phyloP scores from a whole-genome alignment of 2,113 vertebrate species.

The Tretioscincus oriximinensis region DNA sequence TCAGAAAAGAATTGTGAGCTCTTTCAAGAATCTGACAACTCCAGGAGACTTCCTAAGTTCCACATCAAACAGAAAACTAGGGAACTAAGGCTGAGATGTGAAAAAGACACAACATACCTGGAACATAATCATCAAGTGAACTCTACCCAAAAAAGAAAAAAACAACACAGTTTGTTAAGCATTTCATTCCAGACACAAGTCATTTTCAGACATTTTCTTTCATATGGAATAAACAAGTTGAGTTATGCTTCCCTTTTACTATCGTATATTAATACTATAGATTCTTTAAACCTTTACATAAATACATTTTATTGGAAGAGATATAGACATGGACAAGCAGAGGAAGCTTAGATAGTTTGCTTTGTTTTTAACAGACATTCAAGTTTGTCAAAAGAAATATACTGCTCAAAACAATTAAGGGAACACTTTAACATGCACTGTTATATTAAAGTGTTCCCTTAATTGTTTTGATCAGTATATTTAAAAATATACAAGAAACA shows the following conservation, averaged over 20 bases:
- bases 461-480: no score
- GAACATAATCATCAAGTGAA: conserved; percentile 30
- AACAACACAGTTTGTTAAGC: conserved; percentile 25
- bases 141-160: not conserved
- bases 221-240: not conserved
- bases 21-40: conserved; percentile 46
- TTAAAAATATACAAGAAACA: no score
- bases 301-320: not conserved
- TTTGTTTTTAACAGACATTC: no score
- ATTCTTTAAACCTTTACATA: not conserved
- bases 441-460: no score
- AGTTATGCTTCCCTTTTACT: not conserved
- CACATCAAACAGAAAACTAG: conserved; percentile 50
- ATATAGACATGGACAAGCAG: not conserved
- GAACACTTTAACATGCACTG: no score
- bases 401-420: no score
- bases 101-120: conserved; percentile 1
- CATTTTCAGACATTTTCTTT: conserved; percentile 7
- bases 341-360: no score
- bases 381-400: no score
- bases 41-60: conserved; percentile 38
- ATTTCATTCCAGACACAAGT: conserved; percentile 25
- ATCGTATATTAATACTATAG: not conserved
- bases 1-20: conserved; percentile 44
- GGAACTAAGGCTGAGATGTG: conserved; percentile 1